A percentile compares a stretch with the other conserved stretches of the same genome.
These are phyloP conservation scores for Salvelinus fontinalis DNA, from an alignment of 2,113 vertebrate species.

Conservation along the genomic window DNA sequence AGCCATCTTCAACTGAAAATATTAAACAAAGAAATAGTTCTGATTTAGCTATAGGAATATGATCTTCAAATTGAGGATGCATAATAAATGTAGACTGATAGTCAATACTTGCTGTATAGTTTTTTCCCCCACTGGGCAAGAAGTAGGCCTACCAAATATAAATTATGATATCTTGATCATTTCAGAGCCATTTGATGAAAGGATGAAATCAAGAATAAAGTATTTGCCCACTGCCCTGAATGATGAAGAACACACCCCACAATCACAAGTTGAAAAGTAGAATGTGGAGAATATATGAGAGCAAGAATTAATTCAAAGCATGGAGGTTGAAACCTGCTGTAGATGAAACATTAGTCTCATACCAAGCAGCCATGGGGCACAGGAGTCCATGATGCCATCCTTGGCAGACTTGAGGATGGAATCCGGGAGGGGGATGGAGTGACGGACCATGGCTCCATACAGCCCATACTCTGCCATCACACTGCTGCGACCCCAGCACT, in stretches of 20 bases:
- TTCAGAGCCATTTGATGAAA: background rate
- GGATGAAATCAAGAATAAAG: too few relatives aligned
- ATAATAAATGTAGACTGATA: constrained; percentile 16
- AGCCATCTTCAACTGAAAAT: constrained; percentile 99
- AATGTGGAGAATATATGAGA: background rate
- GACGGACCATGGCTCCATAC: constrained; percentile 97
- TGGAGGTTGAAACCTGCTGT: background rate
- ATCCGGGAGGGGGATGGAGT: constrained; percentile 96
- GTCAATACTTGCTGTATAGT: background rate
- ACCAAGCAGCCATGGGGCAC: constrained; percentile 98
- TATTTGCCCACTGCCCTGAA: too few relatives aligned
- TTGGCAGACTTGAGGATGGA: constrained; percentile 99
- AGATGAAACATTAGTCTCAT: background rate
- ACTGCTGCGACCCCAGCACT: constrained; percentile 98
- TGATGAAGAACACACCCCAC: background rate
- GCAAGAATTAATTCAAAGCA: constrained; percentile 16
- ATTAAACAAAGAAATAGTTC: constrained; percentile 93
- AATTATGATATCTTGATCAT: background rate
- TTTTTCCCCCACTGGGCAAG: background rate
- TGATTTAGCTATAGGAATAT: constrained; percentile 84
- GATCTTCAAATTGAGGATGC: constrained; percentile 50
- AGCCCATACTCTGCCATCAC: constrained; percentile 98
- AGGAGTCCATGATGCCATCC: constrained; percentile 99
- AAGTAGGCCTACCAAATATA: background rate
- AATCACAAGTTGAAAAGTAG: constrained; percentile 37